Percentiles rank a stretch among this genome's conserved stretches.
phyloP scores from a whole-genome alignment of 2,888 invertebrate species.

The Platerodrilus igneus region DNA sequence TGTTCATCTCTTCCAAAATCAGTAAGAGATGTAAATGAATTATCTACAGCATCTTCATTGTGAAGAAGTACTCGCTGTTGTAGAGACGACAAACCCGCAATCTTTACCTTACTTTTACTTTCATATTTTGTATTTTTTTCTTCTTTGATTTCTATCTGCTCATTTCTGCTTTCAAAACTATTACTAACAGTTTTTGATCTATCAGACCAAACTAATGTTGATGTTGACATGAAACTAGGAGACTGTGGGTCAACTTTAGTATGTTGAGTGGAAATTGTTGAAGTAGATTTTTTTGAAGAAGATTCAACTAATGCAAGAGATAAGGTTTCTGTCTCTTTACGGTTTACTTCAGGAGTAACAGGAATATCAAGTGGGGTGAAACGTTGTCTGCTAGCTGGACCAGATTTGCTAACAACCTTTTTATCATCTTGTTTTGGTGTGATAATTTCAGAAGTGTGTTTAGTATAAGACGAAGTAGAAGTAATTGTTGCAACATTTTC shows the following conservation, averaged over 20 bases:
- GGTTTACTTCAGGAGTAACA: conserved; percentile 40
- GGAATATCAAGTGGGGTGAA: conserved; percentile 55
- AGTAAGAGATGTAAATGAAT: conserved; percentile 42
- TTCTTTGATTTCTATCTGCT: conserved; percentile 21
- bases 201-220: conserved; percentile 1
- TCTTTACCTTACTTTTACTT: conserved; percentile 44
- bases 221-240: conserved; percentile 22
- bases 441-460: conserved; percentile 6
- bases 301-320: too few species aligned
- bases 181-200: neutral
- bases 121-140: too few species aligned
- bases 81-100: conserved; percentile 52
- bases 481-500: conserved; percentile 42
- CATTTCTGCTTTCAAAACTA: neutral
- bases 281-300: too few species aligned
- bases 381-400: conserved; percentile 54
- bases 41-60: conserved; percentile 36
- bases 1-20: conserved; percentile 38
- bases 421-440: conserved; percentile 4
- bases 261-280: too few species aligned
- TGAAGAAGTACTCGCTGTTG: conserved; percentile 53
- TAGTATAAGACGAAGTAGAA: conserved; percentile 3
- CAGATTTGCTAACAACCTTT: conserved; percentile 40
- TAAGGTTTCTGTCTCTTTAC: conserved; percentile 26
- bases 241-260: too few species aligned